Evolutionary conservation across 2,888 invertebrate genomes (phyloP), one percentile per base, ranked within the genome.

Genomic region (Prosapia bicincta): DNA sequence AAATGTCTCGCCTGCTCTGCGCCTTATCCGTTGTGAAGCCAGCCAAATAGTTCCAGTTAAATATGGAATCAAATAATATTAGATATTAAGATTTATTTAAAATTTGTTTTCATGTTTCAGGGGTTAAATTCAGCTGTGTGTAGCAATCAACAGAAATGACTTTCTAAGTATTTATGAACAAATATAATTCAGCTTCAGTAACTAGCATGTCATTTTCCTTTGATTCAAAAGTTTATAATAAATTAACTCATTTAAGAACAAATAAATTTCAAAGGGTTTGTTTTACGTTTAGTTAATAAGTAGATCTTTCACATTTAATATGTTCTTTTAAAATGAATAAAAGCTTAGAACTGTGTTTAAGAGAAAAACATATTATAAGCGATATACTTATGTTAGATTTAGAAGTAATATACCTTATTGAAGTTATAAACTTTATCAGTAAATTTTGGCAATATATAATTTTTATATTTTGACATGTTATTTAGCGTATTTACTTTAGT

Each of bases 91-190:
- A n/a, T n/a, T n/a, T n/a, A n/a, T n/a, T n/a, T n/a, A n/a, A n/a
- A n/a, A n/a, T n/a, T n/a, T n/a, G n/a, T n/a, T n/a, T n/a, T n/a
- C n/a, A 76, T 83, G 82, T 85, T 84, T 79, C 84, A 86, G 86
- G 86, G 82, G 89, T 93, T 82, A 93, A 94, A 86, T 94, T 94
- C 87, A 93, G 93, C 86, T 91, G 93, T 84, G 94, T 94, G 79
- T 93, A 54, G 54, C 54, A 54, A 9, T 20, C 13, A 88, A 86
- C 20, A 20, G 54, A 54, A 54, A 20, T 54, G n/a, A 54, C 20
- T 20, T 54, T 54, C 3, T 54, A 5, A 20, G 7, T 20, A 54
- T 30, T 30, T 30, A 30, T 30, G 30, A 30, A 30, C 30, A 30
- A 30, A 30, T 30, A n/a, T 2, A 38, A 38, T 15, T 10, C 6